These are phyloP conservation scores for Leucania comma DNA, from an alignment of 2,888 invertebrate species.

Conservation along the genomic window DNA sequence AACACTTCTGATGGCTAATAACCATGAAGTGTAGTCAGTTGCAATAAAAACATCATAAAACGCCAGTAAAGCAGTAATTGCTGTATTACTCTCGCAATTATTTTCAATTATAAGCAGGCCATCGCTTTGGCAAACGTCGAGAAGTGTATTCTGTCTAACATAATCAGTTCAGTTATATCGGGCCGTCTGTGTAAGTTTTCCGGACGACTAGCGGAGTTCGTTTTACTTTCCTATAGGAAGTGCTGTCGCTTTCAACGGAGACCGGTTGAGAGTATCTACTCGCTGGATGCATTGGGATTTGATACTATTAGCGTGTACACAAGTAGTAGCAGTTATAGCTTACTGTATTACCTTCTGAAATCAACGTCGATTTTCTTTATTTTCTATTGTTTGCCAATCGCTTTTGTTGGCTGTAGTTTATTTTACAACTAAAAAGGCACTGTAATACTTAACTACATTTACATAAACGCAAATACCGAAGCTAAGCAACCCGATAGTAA, in stretches of 20 bases:
- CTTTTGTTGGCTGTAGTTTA: not conserved
- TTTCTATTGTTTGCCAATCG: not conserved
- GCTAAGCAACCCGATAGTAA: constrained; percentile 11
- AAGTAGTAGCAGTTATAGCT: constrained; percentile 31
- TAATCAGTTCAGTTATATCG: constrained; percentile 68
- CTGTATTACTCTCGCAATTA: constrained; percentile 66
- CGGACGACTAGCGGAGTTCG: constrained; percentile 79
- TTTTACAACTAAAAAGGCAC: constrained; percentile 5
- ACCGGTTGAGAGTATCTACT: constrained; percentile 83
- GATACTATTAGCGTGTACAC: constrained; percentile 38
- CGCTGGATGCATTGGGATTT: constrained; percentile 68
- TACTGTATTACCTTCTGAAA: constrained; percentile 1
- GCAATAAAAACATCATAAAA: constrained; percentile 75
- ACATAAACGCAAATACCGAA: constrained; percentile 15
- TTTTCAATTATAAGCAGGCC: constrained; percentile 63
- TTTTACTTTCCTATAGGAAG: constrained; percentile 91
- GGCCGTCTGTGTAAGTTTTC: constrained; percentile 77
- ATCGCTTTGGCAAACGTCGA: constrained; percentile 57
- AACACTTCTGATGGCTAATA: constrained; percentile 69
- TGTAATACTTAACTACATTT: constrained; percentile 18
- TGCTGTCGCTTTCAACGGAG: constrained; percentile 89
- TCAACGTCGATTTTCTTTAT: not conserved
- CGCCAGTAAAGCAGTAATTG: constrained; percentile 65
- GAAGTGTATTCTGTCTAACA: constrained; percentile 53
- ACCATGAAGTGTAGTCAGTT: constrained; percentile 69